Percentiles rank a stretch among this genome's conserved stretches.
These are phyloP conservation scores for Syngnathus rostellatus DNA, from an alignment of 2,797 vertebrate genomes.

Conservation along the genomic window DNA sequence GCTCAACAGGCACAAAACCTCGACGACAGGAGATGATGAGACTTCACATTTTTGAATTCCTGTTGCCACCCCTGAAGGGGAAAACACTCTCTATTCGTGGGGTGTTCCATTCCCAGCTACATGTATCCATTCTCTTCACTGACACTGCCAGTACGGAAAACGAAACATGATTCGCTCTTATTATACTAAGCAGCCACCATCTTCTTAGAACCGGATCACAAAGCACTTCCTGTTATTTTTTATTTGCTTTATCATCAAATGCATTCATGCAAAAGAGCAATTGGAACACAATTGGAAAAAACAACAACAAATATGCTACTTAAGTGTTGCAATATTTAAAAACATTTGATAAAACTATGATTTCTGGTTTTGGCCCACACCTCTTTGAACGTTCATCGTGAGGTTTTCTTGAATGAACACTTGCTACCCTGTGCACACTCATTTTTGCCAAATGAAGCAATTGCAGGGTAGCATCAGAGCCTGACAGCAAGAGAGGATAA, in stretches of 20 bases:
- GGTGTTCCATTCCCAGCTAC: neutral
- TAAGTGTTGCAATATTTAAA: too few species aligned
- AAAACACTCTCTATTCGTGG: neutral
- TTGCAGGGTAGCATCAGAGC: slow-evolving; percentile 50
- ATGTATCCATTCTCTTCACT: slow-evolving; percentile 11
- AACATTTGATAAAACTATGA: neutral
- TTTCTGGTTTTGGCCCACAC: neutral
- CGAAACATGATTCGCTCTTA: slow-evolving; percentile 24
- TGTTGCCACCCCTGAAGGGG: neutral
- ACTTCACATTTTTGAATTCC: slow-evolving; percentile 15
- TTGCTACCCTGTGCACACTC: slow-evolving; percentile 43
- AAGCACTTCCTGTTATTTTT: neutral
- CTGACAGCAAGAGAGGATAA: slow-evolving; percentile 35
- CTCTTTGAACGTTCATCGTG: slow-evolving; percentile 21
- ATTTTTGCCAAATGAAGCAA: slow-evolving; percentile 49
- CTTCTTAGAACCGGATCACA: neutral
- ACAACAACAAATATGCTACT: neutral
- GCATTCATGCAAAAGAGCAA: neutral
- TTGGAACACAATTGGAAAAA: neutral
- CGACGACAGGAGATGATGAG: slow-evolving; percentile 25
- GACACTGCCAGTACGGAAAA: slow-evolving; percentile 22
- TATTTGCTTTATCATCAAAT: neutral
- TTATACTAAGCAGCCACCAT: neutral
- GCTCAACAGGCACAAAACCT: slow-evolving; percentile 68
- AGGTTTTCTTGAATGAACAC: slow-evolving; percentile 45